phyloP scores from a whole-genome alignment of 2,888 invertebrate species.

The Andrena dorsata region DNA sequence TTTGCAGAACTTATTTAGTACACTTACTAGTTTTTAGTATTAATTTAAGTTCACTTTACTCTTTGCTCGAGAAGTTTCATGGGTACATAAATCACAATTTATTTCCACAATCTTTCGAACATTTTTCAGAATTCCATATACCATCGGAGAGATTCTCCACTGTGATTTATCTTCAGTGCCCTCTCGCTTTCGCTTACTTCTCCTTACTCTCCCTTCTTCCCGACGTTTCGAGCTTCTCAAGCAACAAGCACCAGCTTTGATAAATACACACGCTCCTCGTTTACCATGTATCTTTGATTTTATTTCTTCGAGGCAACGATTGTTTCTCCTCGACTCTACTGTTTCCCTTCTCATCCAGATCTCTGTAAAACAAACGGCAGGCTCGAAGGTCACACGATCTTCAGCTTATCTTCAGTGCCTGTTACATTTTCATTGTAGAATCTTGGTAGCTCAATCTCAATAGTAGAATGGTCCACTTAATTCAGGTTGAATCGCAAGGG shows the following conservation, averaged over 20 bases:
- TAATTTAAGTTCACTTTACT: not conserved
- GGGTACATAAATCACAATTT: not conserved
- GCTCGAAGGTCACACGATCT: no score
- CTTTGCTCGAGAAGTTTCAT: not conserved
- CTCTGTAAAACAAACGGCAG: not conserved
- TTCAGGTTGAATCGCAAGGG: no score
- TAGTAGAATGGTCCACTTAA: no score
- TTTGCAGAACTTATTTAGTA: no score
- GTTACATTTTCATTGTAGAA: no score
- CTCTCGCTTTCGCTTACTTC: not conserved
- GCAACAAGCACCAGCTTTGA: conserved; percentile 11
- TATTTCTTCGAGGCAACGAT: not conserved
- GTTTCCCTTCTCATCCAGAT: not conserved
- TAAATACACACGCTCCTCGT: conserved; percentile 20
- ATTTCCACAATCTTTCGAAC: not conserved
- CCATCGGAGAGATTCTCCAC: not conserved
- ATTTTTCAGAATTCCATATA: not conserved
- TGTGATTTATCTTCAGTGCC: not conserved
- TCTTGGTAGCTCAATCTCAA: no score
- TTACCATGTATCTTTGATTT: conserved; percentile 1
- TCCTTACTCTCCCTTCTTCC: not conserved
- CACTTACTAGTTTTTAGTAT: no score
- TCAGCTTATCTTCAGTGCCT: no score
- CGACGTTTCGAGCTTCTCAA: not conserved
- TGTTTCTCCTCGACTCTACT: not conserved